A percentile compares a stretch with the other conserved stretches of the same genome.
Conservation (phyloP, 2,113 vertebrate genomes). For the Tychaedon coryphoeus region DNA sequence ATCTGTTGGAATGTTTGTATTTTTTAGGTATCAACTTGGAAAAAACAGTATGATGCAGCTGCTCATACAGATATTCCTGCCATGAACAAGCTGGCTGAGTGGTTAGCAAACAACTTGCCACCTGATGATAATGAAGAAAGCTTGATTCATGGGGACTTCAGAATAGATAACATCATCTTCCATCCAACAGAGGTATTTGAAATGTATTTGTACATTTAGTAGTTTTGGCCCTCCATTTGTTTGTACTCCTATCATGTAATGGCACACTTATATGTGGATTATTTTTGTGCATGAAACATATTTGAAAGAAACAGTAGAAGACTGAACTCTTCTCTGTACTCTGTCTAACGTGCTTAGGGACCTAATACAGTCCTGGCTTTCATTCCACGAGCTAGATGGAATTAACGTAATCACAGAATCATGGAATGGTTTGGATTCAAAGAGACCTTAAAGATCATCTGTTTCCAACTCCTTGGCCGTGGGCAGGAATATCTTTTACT, state of each 20-base stretch:
- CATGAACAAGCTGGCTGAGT: conserved; percentile 83
- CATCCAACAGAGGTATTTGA: conserved; percentile 86
- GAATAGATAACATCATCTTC: conserved; percentile 89
- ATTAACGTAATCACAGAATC: background rate
- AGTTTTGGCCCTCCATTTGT: background rate
- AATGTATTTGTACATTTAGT: background rate
- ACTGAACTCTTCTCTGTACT: background rate
- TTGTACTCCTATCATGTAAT: background rate
- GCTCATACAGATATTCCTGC: conserved; percentile 83
- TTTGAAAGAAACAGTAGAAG: background rate
- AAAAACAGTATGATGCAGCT: conserved; percentile 85
- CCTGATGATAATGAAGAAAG: conserved; percentile 77
- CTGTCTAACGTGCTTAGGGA: background rate
- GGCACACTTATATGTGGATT: fast-evolving
- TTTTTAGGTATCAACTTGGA: conserved; percentile 89
- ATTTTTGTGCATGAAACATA: background rate
- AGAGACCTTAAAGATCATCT: background rate
- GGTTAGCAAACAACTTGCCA: conserved; percentile 86
- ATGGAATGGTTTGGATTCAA: background rate
- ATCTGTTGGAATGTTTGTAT: background rate
- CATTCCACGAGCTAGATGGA: background rate
- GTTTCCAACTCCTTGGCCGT: background rate
- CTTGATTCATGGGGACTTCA: conserved; percentile 90
- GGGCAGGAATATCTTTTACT: background rate
- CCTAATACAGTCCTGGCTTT: background rate